Percentiles rank a stretch among this genome's conserved stretches.
These are phyloP conservation scores for Agriopis aurantiaria DNA, from an alignment of 2,888 invertebrate genomes.

Conservation along the genomic window DNA sequence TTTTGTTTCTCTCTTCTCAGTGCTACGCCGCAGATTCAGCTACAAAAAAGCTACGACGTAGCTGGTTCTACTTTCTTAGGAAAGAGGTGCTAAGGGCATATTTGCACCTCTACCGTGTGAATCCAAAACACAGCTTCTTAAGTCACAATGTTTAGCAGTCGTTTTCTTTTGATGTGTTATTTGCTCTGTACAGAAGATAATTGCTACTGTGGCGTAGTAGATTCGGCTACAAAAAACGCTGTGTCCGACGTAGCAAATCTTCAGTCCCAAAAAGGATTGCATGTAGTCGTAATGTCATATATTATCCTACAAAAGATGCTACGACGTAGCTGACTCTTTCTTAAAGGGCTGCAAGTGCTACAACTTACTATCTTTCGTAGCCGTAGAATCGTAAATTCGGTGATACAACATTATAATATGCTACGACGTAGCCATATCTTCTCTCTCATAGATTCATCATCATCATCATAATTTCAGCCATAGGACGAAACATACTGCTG, in stretches of 20 bases:
- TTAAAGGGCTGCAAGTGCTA: background rate
- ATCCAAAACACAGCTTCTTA: too few species aligned
- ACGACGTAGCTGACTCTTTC: background rate
- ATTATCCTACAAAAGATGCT: background rate
- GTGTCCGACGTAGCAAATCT: background rate
- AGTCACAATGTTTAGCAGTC: too few species aligned
- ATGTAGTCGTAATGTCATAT: background rate
- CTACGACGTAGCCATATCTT: background rate
- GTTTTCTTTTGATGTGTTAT: too few species aligned
- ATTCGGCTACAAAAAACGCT: background rate
- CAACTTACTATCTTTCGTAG: background rate
- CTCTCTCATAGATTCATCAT: too few species aligned
- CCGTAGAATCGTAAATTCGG: background rate
- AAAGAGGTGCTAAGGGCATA: too few species aligned
- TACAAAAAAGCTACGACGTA: slow-evolving; percentile 3
- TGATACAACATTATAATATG: background rate
- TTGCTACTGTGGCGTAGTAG: background rate
- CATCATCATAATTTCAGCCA: too few species aligned
- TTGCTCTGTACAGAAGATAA: too few species aligned
- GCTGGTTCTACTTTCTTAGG: background rate
- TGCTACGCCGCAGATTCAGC: background rate
- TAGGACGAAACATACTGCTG: too few species aligned
- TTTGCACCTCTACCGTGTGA: too few species aligned
- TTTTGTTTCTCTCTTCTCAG: background rate
- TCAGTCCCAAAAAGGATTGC: background rate